These are phyloP conservation scores for Drosophila prostipennis DNA, from an alignment of 2,888 invertebrate species.

Conservation along the genomic window DNA sequence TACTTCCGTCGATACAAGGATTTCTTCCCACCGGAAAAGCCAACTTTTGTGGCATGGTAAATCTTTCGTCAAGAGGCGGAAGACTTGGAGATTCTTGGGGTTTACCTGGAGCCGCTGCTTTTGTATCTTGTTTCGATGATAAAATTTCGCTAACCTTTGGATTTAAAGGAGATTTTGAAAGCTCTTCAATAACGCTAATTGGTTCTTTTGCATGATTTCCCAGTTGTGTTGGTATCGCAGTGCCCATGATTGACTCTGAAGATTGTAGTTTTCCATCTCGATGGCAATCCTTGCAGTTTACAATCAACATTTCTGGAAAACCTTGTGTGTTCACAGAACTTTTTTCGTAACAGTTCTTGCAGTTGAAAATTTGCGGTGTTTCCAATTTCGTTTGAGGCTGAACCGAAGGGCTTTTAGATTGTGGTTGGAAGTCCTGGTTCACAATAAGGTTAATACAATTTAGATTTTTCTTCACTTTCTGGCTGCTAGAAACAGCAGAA, in stretches of 20 bases:
- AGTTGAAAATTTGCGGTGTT: neutral
- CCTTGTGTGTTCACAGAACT: neutral
- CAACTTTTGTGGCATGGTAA: constrained; percentile 1
- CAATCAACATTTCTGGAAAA: neutral
- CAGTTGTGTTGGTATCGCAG: neutral
- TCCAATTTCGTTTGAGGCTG: fast-evolving
- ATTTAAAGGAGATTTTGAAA: neutral
- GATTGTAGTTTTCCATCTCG: neutral
- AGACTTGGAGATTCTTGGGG: neutral
- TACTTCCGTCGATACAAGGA: neutral
- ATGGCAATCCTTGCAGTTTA: neutral
- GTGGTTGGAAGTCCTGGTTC: neutral
- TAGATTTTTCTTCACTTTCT: neutral
- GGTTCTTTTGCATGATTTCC: neutral
- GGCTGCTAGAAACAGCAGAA: neutral
- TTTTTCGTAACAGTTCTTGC: neutral
- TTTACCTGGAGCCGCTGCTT: neutral
- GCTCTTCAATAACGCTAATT: neutral
- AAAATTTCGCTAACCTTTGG: neutral
- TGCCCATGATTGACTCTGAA: too few relatives aligned
- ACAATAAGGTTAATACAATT: neutral
- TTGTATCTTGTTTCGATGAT: neutral
- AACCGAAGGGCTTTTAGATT: neutral
- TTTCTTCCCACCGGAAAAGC: neutral
- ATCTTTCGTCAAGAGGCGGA: neutral